Evolutionary conservation across 2,797 vertebrate genomes (phyloP).

Genomic region (Lithobates pipiens): DNA sequence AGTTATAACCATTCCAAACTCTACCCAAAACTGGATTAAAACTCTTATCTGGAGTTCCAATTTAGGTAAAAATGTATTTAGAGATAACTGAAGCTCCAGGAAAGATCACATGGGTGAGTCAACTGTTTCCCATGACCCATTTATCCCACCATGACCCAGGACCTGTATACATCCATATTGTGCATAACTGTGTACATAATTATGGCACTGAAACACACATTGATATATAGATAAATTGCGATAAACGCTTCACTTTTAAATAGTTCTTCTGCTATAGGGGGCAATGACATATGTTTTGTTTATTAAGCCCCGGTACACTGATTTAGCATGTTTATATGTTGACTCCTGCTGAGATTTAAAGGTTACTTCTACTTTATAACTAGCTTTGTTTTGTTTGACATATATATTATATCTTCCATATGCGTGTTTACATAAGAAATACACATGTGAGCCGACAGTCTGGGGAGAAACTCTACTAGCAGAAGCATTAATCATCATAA

Average conservation of each 20-base stretch:
- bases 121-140: neutral
- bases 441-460: conserved; percentile 79
- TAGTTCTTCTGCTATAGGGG: conserved; percentile 62
- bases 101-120: neutral
- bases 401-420: conserved; percentile 82
- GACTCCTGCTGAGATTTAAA: conserved; percentile 83
- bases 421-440: conserved; percentile 78
- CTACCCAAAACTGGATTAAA: too few species aligned
- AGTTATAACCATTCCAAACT: too few species aligned
- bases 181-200: neutral
- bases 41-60: too few species aligned
- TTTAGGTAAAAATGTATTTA: neutral
- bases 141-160: neutral
- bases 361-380: conserved; percentile 81
- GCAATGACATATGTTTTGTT: conserved; percentile 81
- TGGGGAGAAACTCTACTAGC: conserved; percentile 77
- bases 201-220: neutral
- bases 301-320: conserved; percentile 75
- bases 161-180: neutral
- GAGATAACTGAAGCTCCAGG: neutral
- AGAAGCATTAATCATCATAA: conserved; percentile 67
- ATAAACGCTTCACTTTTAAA: neutral
- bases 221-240: neutral
- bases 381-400: conserved; percentile 84
- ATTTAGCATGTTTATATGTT: conserved; percentile 84